Evolutionary conservation across 2,113 vertebrate genomes (phyloP).

Genomic region (Hyperoodon ampullatus): DNA sequence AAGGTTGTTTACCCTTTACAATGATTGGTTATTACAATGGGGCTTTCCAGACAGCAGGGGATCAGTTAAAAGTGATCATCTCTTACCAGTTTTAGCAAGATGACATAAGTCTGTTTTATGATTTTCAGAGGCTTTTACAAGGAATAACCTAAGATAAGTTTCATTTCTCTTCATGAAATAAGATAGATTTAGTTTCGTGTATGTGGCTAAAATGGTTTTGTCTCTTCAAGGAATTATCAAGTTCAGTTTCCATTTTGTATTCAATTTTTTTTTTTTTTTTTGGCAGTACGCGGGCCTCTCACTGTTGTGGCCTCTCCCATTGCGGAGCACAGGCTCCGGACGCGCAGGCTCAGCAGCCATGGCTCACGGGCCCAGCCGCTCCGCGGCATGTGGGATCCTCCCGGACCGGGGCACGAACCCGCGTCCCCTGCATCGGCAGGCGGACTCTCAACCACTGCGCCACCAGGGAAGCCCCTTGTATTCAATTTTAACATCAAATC

Average conservation of each 20-base stretch:
- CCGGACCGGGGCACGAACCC: no score
- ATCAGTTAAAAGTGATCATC: neutral
- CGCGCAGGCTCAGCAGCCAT: no score
- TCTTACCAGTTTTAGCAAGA: neutral
- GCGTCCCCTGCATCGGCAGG: no score
- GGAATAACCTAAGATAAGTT: neutral
- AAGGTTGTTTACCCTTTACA: neutral
- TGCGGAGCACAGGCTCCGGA: no score
- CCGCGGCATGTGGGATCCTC: no score
- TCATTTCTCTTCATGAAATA: neutral
- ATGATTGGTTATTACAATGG: neutral
- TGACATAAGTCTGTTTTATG: neutral
- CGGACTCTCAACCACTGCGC: no score
- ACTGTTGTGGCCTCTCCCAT: no score
- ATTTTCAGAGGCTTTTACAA: neutral
- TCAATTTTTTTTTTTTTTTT: no score
- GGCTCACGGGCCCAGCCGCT: no score
- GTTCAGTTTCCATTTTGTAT: neutral
- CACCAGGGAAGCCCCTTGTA: no score
- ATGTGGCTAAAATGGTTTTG: neutral
- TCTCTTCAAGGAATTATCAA: neutral
- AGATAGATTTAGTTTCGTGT: neutral
- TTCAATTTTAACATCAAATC: neutral
- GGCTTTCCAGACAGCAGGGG: neutral
- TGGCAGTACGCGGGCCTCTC: no score